Evolutionary conservation across 2,797 vertebrate species (phyloP).

Genomic region (Xerus rutilus): DNA sequence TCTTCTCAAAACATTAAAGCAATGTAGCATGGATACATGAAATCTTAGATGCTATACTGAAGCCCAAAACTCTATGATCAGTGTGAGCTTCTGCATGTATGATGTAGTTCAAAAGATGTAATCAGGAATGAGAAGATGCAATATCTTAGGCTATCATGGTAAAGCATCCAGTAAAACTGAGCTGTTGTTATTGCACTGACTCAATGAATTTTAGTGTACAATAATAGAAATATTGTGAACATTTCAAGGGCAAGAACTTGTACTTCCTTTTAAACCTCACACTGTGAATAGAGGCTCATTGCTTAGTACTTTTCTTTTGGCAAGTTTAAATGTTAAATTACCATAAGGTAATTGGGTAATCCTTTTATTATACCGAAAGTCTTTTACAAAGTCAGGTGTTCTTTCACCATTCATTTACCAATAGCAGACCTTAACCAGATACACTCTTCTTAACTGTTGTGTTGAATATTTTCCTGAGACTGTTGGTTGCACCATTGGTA

Average conservation of each 20-base stretch:
- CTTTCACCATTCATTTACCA: neutral
- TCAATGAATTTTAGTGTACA: neutral
- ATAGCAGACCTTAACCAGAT: neutral
- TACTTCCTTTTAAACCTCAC: neutral
- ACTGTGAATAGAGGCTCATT: neutral
- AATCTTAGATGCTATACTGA: neutral
- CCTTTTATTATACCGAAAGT: neutral
- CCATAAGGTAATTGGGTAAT: conserved; percentile 17
- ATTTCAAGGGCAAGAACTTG: neutral
- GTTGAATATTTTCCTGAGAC: neutral
- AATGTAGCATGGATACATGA: neutral
- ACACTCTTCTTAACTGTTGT: neutral
- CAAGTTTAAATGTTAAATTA: neutral
- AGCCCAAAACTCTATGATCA: neutral
- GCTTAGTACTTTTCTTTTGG: neutral
- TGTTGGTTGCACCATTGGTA: neutral
- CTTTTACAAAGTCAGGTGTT: conserved; percentile 25
- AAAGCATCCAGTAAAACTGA: neutral
- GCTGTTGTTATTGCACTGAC: neutral
- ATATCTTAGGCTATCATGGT: neutral
- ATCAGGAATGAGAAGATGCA: neutral
- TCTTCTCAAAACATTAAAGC: neutral
- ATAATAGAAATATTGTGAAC: neutral
- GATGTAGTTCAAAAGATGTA: neutral
- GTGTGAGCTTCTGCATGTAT: neutral